phyloP scores from a whole-genome alignment of 1,140 invertebrate species.

The Heliconius himera region DNA sequence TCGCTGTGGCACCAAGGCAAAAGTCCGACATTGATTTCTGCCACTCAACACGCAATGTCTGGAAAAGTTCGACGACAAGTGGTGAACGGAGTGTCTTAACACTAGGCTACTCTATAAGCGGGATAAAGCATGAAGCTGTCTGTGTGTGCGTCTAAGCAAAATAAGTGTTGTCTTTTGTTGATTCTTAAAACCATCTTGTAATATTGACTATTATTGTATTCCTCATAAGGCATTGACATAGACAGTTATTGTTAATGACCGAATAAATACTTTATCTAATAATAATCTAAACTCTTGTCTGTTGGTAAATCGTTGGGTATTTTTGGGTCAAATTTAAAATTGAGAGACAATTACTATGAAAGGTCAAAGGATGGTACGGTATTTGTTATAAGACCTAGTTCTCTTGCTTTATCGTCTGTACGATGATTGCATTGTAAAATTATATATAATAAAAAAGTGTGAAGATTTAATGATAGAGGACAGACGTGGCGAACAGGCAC shows the following conservation, averaged over 20 bases:
- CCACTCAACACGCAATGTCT: too few relatives aligned
- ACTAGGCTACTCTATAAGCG: too few relatives aligned
- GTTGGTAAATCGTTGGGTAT: slow-evolving; percentile 30
- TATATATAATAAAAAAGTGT: background rate
- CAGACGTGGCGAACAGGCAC: fast-evolving
- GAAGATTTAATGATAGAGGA: too few relatives aligned
- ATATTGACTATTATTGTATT: slow-evolving; percentile 36
- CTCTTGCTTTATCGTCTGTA: background rate
- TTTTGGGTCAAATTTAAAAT: slow-evolving; percentile 27
- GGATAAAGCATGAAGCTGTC: too few relatives aligned
- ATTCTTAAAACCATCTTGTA: slow-evolving; percentile 21
- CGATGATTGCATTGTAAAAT: background rate
- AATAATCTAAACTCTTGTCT: slow-evolving; percentile 32
- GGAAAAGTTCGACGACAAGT: too few relatives aligned
- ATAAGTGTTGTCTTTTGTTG: slow-evolving; percentile 22
- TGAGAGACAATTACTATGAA: slow-evolving; percentile 16
- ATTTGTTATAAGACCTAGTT: background rate
- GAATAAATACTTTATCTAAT: slow-evolving; percentile 23
- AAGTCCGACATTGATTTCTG: too few relatives aligned
- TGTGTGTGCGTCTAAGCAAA: background rate
- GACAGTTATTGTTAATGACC: slow-evolving; percentile 31
- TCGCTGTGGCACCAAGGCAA: too few relatives aligned
- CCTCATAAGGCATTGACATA: slow-evolving; percentile 25
- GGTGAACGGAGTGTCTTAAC: too few relatives aligned
- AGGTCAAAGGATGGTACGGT: background rate